Evolutionary conservation across 2,888 invertebrate species (phyloP).

Genomic region (Synanthedon formicaeformis): DNA sequence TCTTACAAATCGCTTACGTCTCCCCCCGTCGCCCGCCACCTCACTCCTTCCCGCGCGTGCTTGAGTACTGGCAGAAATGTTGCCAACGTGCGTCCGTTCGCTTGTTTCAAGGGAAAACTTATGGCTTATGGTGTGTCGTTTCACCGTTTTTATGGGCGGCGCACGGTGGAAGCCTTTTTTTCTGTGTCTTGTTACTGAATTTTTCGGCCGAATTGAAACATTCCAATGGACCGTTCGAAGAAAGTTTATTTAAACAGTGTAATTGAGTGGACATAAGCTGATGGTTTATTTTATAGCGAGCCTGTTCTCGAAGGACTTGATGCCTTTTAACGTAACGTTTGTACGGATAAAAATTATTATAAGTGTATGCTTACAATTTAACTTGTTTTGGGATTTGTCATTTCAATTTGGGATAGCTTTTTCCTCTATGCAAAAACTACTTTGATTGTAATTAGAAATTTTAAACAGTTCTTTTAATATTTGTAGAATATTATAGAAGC

Average conservation of each 20-base stretch:
- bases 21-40: slow-evolving; percentile 14
- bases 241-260: background rate
- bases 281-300: background rate
- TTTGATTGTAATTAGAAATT: too few relatives aligned
- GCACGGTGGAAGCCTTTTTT: background rate
- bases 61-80: slow-evolving; percentile 19
- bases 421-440: too few relatives aligned
- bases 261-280: background rate
- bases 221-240: background rate
- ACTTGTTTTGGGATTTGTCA: too few relatives aligned
- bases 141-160: slow-evolving; percentile 9
- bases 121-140: slow-evolving; percentile 26
- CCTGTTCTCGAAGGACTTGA: background rate
- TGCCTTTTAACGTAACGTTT: background rate
- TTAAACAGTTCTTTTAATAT: too few relatives aligned
- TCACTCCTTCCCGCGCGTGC: slow-evolving; percentile 17
- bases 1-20: slow-evolving; percentile 59
- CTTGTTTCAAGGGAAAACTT: slow-evolving; percentile 39
- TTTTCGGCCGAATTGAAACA: background rate
- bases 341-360: too few relatives aligned
- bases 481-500: too few relatives aligned
- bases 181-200: background rate
- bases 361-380: too few relatives aligned
- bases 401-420: too few relatives aligned
- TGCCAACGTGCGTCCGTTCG: slow-evolving; percentile 17